A percentile compares a stretch with the other conserved stretches of the same genome.
These are phyloP conservation scores for Drosophila pseudotakahashii DNA, from an alignment of 2,888 invertebrate species.

Conservation along the genomic window DNA sequence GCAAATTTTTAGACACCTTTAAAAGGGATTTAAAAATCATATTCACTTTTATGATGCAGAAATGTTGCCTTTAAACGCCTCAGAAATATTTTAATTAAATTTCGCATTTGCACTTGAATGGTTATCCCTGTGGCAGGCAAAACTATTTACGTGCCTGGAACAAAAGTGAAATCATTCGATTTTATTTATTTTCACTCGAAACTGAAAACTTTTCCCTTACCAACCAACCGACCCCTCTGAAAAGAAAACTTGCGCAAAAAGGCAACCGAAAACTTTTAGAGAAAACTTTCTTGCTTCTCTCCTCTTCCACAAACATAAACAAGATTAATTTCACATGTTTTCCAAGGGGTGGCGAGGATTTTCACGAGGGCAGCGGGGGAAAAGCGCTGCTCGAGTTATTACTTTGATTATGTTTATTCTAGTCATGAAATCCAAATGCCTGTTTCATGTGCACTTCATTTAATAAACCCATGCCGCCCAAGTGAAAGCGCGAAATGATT, in stretches of 20 bases:
- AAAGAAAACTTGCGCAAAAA: constrained; percentile 59
- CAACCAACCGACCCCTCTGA: background rate
- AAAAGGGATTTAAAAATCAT: no score
- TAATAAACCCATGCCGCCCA: constrained; percentile 63
- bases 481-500: constrained; percentile 66
- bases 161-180: constrained; percentile 58
- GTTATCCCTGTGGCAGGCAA: constrained; percentile 39
- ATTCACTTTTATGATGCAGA: background rate
- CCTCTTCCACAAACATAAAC: constrained; percentile 70
- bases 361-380: background rate
- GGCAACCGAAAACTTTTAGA: constrained; percentile 53
- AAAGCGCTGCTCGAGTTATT: constrained; percentile 59
- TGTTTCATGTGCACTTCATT: constrained; percentile 76
- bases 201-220: constrained; percentile 48
- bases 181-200: constrained; percentile 71
- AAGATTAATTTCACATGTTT: constrained; percentile 81
- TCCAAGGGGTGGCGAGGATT: constrained; percentile 7
- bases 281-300: constrained; percentile 59
- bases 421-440: constrained; percentile 74
- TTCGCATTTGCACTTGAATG: constrained; percentile 57
- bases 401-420: constrained; percentile 79
- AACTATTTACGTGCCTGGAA: constrained; percentile 48
- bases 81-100: constrained; percentile 66
- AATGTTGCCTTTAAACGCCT: constrained; percentile 19
- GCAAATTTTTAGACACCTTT: no score